Conservation (phyloP, 1,140 invertebrate genomes). For the Bombus breviceps region DNA sequence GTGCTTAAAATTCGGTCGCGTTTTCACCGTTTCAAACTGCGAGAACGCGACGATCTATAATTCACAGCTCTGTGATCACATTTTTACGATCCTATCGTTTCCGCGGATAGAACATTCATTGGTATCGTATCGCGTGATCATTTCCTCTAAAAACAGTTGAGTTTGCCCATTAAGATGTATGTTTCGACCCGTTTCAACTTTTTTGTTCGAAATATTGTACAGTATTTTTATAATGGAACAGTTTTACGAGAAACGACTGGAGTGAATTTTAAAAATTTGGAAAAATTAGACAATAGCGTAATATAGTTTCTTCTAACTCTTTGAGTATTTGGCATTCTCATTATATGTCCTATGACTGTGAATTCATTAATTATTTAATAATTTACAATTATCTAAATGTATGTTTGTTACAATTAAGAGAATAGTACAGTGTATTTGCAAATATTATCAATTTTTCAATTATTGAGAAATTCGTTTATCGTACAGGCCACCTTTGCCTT, state of each 20-base stretch:
- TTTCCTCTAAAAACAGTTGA: slow-evolving; percentile 6
- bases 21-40: neutral
- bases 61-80: neutral
- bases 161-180: neutral
- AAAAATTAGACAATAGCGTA: too few species aligned
- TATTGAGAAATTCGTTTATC: neutral
- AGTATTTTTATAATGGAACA: neutral
- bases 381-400: neutral
- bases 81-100: neutral
- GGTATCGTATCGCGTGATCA: neutral
- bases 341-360: too few species aligned
- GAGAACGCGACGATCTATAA: neutral
- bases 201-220: neutral
- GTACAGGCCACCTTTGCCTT: too few species aligned
- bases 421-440: too few species aligned
- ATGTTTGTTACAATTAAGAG: neutral
- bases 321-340: too few species aligned
- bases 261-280: neutral
- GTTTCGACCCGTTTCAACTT: too few species aligned
- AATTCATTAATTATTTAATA: too few species aligned
- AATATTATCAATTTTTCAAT: neutral
- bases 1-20: neutral
- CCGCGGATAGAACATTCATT: neutral
- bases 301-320: too few species aligned
- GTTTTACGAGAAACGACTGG: neutral